A percentile compares a stretch with the other conserved stretches of the same genome.
Evolutionary conservation across 2,113 vertebrate genomes (phyloP).

Genomic region (Chloropsis hardwickii): DNA sequence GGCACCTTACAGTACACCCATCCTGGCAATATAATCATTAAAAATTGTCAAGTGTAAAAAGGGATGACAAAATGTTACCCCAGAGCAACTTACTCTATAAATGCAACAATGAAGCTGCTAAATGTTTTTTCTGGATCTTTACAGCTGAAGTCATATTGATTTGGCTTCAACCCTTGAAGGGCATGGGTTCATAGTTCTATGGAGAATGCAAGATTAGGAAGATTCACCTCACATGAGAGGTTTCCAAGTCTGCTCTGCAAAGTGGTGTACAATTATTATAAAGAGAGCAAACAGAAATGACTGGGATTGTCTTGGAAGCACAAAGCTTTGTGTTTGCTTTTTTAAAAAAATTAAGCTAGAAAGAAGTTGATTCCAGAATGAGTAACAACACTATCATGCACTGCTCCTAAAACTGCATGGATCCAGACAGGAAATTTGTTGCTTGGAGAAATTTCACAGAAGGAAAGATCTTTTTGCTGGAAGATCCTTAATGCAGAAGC

Average conservation of each 20-base stretch:
- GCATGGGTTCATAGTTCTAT: background rate
- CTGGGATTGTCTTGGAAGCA: background rate
- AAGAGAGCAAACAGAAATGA: background rate
- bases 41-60: slow-evolving; percentile 60
- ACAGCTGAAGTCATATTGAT: slow-evolving; percentile 2
- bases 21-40: slow-evolving; percentile 47
- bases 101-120: slow-evolving; percentile 20
- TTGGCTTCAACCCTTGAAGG: background rate
- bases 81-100: slow-evolving; percentile 29
- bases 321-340: background rate
- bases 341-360: background rate
- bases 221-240: background rate
- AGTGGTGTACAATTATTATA: background rate
- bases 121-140: slow-evolving; percentile 30
- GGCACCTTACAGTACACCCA: slow-evolving; percentile 24
- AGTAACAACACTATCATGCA: background rate
- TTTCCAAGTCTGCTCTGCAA: background rate
- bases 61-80: slow-evolving; percentile 52
- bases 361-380: background rate
- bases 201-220: background rate
- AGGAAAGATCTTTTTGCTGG: background rate
- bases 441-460: background rate
- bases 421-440: background rate
- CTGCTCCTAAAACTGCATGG: background rate
- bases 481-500: background rate